Evolutionary conservation across 37 sponge, comb jelly and placozoan species (phyloP).

Genomic region (Ephydatia muelleri): DNA sequence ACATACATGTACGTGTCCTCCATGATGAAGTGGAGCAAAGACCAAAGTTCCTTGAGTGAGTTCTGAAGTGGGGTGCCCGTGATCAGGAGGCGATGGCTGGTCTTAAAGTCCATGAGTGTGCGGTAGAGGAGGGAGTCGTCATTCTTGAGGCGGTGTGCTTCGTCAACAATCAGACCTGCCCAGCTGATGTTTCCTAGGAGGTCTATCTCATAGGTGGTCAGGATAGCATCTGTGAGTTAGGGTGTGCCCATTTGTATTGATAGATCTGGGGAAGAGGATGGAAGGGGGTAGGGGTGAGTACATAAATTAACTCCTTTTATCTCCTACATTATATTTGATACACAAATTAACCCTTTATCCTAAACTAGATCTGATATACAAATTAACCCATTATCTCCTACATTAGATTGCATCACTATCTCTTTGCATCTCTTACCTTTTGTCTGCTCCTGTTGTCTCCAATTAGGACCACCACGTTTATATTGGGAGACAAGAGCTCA

Average conservation of each 20-base stretch:
- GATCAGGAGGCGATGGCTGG: too few species aligned
- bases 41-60: too few species aligned
- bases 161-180: too few species aligned
- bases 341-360: neutral
- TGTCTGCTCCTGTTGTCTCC: conserved; percentile 83
- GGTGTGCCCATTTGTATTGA: conserved; percentile 81
- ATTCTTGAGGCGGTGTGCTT: too few species aligned
- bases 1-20: too few species aligned
- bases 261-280: conserved; percentile 57
- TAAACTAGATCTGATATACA: too few species aligned
- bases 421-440: conserved; percentile 22
- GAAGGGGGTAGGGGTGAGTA: neutral
- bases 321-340: neutral
- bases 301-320: neutral
- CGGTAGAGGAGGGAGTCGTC: too few species aligned
- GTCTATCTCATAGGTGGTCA: too few species aligned
- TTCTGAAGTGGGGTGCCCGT: too few species aligned
- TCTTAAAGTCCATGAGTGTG: too few species aligned
- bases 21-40: too few species aligned
- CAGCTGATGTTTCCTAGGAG: too few species aligned
- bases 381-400: conserved; percentile 38
- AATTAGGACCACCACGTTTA: conserved; percentile 87
- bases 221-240: neutral
- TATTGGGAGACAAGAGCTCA: conserved; percentile 87
- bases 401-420: neutral